Evolutionary conservation across 2,888 invertebrate species (phyloP), one percentile per base, ranked within the genome.

Genomic region (Tupiocoris notatus): DNA sequence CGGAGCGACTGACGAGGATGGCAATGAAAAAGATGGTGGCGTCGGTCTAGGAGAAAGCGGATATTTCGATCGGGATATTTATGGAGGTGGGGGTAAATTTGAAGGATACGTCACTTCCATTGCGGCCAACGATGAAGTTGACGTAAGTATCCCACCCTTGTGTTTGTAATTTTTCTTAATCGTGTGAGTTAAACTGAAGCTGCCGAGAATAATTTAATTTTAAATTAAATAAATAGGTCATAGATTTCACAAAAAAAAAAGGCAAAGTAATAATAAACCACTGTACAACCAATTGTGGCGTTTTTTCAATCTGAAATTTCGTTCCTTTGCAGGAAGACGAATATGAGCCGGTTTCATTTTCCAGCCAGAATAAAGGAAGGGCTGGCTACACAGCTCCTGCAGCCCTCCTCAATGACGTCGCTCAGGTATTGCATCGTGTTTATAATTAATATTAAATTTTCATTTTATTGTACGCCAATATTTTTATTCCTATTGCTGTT

Each of bases 61-160:
- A 65, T 95, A 92, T 83, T 96, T 91, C 85, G 98, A 98, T 84
- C 91, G 92, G 83, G 97, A 98, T 81, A 93, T 98, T 80, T 98
- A 98, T 84, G 95, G 94, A 84, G 95, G 94, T 84, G 92, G 91
- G 82, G 91, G 90, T 76, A 92, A 94, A 82, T 95, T 92, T 84
- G 96, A 95, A 83, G 96, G 95, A 25, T 98, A 98, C 84, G 94
- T 95, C 81, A 96, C 96, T 74, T 97, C 97, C 0, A 98, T 98
- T 84, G 96, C 96, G 64, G 92, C 96, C 0, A 96, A 95, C 84
- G 98, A 98, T 86, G 97, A 98, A 85, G 91, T 92, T 54, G 96
- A 96, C 82, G 88, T 88, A 82, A 83, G 73, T 54, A 58, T 3
- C n/a, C n/a, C n/a, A n/a, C n/a, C n/a, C n/a, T n/a, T n/a, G n/a